These are phyloP conservation scores for Tenthredo amoena DNA, from an alignment of 2,888 invertebrate species.

Conservation along the genomic window DNA sequence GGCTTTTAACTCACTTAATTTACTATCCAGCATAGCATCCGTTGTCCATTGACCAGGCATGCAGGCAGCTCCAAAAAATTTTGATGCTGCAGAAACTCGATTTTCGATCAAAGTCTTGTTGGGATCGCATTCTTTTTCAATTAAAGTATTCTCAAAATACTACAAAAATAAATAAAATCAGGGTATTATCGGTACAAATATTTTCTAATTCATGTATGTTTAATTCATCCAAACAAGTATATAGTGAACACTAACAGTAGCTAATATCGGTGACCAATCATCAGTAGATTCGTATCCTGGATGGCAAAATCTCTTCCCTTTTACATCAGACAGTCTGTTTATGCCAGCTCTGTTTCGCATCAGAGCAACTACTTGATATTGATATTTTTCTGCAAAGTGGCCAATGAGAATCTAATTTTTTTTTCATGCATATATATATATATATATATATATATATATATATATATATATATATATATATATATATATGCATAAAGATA, in stretches of 20 bases:
- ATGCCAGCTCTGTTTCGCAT: slow-evolving; percentile 83
- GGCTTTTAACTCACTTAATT: slow-evolving; percentile 83
- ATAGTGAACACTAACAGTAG: slow-evolving; percentile 81
- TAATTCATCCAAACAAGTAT: not conserved
- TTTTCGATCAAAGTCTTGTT: slow-evolving; percentile 87
- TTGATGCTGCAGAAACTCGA: slow-evolving; percentile 85
- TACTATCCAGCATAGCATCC: slow-evolving; percentile 82
- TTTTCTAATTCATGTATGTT: not conserved
- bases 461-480: not conserved
- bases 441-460: not conserved
- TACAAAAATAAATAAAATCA: slow-evolving; percentile 73
- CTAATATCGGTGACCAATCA: slow-evolving; percentile 88
- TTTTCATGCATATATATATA: not conserved
- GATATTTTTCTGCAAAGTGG: slow-evolving; percentile 55
- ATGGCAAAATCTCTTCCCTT: slow-evolving; percentile 88
- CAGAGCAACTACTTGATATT: slow-evolving; percentile 85
- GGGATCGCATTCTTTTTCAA: slow-evolving; percentile 86
- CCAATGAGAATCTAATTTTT: not conserved
- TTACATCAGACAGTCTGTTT: slow-evolving; percentile 82
- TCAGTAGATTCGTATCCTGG: slow-evolving; percentile 87
- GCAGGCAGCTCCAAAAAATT: slow-evolving; percentile 90
- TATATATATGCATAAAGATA: not conserved
- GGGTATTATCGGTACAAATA: slow-evolving; percentile 34
- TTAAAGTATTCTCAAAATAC: slow-evolving; percentile 87
- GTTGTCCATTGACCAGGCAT: slow-evolving; percentile 92